Percentiles rank a stretch among this genome's conserved stretches.
phyloP scores from a whole-genome alignment of 37 sponge, comb jelly and placozoan species.

The Bolinopsis microptera region DNA sequence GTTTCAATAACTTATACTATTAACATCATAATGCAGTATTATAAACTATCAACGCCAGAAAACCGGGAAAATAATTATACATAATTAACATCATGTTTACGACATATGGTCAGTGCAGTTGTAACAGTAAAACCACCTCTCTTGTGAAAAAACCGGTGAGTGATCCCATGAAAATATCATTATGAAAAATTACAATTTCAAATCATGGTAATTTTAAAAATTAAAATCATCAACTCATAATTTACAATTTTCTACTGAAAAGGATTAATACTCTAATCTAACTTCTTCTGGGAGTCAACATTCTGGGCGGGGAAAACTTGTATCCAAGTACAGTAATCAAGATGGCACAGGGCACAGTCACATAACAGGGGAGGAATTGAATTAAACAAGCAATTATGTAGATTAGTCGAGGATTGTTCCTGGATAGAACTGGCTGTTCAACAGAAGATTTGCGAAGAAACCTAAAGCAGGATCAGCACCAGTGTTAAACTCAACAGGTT shows the following conservation, averaged over 20 bases:
- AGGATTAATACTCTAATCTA: not conserved
- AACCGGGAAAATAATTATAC: not conserved
- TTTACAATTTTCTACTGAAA: not conserved
- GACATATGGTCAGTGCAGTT: too few relatives aligned
- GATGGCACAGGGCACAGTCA: not conserved
- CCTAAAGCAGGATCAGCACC: slow-evolving; percentile 2
- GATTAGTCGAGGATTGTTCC: not conserved
- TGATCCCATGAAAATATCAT: not conserved
- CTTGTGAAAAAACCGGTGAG: not conserved
- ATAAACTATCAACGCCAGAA: not conserved
- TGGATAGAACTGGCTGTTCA: slow-evolving; percentile 6
- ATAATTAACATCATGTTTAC: too few relatives aligned
- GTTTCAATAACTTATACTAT: not conserved
- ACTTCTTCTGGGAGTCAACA: not conserved
- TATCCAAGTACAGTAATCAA: not conserved
- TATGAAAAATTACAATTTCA: not conserved
- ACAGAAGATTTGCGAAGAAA: not conserved
- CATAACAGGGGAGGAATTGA: slow-evolving; percentile 19
- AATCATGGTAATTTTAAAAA: not conserved
- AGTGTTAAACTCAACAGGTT: not conserved
- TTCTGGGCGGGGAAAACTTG: not conserved
- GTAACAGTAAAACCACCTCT: too few relatives aligned
- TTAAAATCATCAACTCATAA: not conserved
- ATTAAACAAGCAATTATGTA: not conserved
- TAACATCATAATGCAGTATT: not conserved